phyloP scores from a whole-genome alignment of 2,113 vertebrate genomes.

The Condylura cristata region DNA sequence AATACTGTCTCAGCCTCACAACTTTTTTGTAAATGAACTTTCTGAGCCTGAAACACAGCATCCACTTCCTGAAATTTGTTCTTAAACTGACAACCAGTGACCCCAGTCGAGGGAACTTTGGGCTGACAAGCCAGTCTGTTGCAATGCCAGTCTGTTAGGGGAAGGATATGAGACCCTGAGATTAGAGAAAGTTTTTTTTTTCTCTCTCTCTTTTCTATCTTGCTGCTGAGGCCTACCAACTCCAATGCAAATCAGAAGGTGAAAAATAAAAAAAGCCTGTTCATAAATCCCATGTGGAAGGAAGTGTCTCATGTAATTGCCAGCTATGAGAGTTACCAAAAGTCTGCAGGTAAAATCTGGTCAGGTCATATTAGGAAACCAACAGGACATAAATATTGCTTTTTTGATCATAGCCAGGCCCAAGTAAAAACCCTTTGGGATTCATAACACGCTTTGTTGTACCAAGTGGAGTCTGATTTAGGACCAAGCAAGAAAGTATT shows the following conservation, averaged over 20 bases:
- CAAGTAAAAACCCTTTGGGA: neutral
- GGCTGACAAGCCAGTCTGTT: neutral
- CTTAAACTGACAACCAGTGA: constrained; percentile 25
- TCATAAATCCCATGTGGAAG: neutral
- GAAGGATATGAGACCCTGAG: neutral
- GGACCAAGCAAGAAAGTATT: neutral
- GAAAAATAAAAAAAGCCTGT: neutral
- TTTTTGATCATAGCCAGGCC: neutral
- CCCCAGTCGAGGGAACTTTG: neutral
- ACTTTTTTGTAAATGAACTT: constrained; percentile 46
- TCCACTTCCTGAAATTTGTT: neutral
- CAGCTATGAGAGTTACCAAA: neutral
- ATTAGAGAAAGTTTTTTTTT: neutral
- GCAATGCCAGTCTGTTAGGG: neutral
- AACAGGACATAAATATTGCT: neutral
- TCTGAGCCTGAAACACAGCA: neutral
- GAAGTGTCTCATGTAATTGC: neutral
- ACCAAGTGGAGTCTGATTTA: neutral
- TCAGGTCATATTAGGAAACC: neutral
- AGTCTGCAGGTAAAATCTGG: neutral
- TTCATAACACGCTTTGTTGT: neutral
- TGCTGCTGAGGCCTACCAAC: neutral
- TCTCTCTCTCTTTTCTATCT: neutral
- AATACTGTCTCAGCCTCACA: neutral
- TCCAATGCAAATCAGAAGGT: neutral